Conservation (phyloP, 1,140 invertebrate genomes). For the Brachystomella parvula region DNA sequence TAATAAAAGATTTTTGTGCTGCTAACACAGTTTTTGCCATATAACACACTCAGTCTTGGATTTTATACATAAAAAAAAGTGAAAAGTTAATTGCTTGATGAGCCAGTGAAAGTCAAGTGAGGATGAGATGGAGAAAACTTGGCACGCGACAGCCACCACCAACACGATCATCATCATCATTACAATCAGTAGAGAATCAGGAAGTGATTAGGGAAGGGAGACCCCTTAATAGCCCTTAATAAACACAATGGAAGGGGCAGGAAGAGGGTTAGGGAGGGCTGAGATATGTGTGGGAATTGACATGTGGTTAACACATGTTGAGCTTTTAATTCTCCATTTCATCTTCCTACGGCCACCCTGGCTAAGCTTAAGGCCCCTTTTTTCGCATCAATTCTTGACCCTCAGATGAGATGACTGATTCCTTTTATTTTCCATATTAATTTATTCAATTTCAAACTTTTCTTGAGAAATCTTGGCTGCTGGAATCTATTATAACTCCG, state of each 20-base stretch:
- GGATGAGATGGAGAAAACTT: constrained; percentile 5
- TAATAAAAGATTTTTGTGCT: no score
- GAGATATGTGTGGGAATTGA: constrained; percentile 30
- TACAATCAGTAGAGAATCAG: background rate
- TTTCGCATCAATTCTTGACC: no score
- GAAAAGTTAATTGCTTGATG: no score
- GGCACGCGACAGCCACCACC: constrained; percentile 4
- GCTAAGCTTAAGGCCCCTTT: background rate
- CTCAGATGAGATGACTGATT: no score
- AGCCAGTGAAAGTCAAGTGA: constrained; percentile 3
- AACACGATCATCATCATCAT: background rate
- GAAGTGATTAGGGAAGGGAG: background rate
- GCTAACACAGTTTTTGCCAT: no score
- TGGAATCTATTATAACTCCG: no score
- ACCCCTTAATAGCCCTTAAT: background rate
- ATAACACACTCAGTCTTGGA: no score
- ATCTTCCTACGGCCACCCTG: background rate
- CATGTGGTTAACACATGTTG: constrained; percentile 36
- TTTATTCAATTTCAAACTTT: no score
- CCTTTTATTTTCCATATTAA: no score
- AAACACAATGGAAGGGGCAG: constrained; percentile 4
- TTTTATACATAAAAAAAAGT: no score
- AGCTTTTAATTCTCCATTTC: background rate
- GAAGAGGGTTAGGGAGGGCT: constrained; percentile 1
- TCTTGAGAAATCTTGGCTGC: no score